Evolutionary conservation across 2,797 vertebrate species (phyloP), one percentile per base, ranked within the genome.

Genomic region (Allochrocebus solatus): DNA sequence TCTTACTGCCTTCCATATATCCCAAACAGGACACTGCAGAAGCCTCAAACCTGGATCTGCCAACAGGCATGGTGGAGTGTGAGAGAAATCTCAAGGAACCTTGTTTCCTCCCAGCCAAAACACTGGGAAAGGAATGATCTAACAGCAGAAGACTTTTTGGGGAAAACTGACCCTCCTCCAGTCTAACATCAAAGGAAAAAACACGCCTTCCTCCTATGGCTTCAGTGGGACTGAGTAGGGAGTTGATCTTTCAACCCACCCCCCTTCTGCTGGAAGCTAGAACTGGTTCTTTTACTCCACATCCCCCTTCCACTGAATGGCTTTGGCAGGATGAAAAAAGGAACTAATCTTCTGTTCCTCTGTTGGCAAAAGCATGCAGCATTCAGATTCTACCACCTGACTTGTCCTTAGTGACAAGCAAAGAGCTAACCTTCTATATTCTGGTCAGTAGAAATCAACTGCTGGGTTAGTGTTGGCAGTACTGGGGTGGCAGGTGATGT

Each of bases 291-390:
- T 46, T 50, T 33, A 16, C 59, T 26, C 28, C 2, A 72, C 17
- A 9, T 11, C 2, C 4, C 2, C 39, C 36, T 72, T 8, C 3
- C 13, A 22, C 16, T 21, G 28, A 13, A 3, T 50, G 2, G 3
- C 2, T 0, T 11, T 72, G 26, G 41, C n/a, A 43, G 22, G 2
- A 28, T 36, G 36, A 5, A n/a, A 26, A 30, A 82, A 70, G 33
- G 36, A 55, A 13, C 9, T 82, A 46, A 55, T 33, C 28, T 70
- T 48, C 21, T 79, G 11, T 30, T 55, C 4, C 46, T 70, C 26
- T 28, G 4, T 46, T 16, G 26, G 41, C 26, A 76, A 4, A 43
- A 57, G 30, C 26, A 33, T 11, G 22, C 2, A 46, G 13, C 1
- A 2, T 24, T 88, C 30, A 8, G 26, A 21, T 75, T 78, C 0